Percentiles rank a stretch among this genome's conserved stretches.
phyloP scores from a whole-genome alignment of 2,797 vertebrate genomes.

The Corythornis leucogaster region DNA sequence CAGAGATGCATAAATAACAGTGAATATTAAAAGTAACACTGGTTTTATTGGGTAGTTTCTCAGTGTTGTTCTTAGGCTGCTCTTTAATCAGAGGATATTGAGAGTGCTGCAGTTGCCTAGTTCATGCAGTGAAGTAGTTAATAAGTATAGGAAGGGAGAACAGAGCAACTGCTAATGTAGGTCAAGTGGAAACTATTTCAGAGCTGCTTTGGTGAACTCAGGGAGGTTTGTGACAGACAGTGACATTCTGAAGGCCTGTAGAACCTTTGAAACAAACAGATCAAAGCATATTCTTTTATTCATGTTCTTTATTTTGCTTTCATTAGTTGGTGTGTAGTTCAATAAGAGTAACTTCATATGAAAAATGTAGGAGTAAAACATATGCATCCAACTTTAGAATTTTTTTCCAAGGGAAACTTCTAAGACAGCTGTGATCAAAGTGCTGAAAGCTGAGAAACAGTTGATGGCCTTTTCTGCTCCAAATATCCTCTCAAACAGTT shows the following conservation, averaged over 20 bases:
- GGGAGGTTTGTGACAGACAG: neutral
- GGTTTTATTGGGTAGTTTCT: neutral
- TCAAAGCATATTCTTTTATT: neutral
- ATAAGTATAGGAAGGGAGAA: neutral
- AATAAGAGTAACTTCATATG: neutral
- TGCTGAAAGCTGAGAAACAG: neutral
- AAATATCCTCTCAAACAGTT: neutral
- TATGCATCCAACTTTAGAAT: neutral
- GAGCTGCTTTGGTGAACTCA: neutral
- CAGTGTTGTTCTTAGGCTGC: neutral
- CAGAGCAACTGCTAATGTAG: conserved; percentile 2
- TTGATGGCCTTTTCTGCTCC: neutral
- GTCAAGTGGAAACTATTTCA: conserved; percentile 28
- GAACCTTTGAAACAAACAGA: conserved; percentile 14
- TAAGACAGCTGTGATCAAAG: conserved; percentile 11
- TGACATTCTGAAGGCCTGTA: neutral
- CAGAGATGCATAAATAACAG: neutral
- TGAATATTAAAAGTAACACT: neutral
- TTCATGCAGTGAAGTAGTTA: neutral
- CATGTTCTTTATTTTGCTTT: neutral
- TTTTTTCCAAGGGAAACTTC: neutral
- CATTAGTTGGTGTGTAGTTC: neutral
- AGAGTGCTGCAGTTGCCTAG: neutral
- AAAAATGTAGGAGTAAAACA: neutral
- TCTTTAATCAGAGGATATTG: neutral